These are phyloP conservation scores for Tympanoctomys barrerae DNA, from an alignment of 2,797 vertebrate species.

Conservation along the genomic window DNA sequence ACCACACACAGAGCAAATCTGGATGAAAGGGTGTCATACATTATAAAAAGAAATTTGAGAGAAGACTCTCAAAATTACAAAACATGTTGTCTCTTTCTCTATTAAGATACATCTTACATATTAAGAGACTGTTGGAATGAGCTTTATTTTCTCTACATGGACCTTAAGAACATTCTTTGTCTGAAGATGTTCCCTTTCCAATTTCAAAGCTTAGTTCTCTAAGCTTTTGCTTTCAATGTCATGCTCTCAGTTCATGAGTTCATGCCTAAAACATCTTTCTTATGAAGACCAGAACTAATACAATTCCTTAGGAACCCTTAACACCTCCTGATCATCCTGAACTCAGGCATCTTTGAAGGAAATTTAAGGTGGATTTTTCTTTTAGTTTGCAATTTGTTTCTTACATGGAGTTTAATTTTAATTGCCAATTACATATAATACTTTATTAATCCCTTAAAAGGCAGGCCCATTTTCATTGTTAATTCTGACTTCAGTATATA, in stretches of 20 bases:
- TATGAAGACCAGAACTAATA: background rate
- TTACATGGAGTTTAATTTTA: slow-evolving; percentile 37
- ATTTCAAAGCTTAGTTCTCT: background rate
- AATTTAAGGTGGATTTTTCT: background rate
- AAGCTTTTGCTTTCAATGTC: background rate
- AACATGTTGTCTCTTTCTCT: slow-evolving; percentile 15
- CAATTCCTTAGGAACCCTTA: background rate
- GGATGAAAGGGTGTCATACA: slow-evolving; percentile 12
- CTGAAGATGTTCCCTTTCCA: background rate
- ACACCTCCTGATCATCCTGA: slow-evolving; percentile 9
- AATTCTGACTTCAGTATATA: background rate
- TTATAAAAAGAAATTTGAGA: background rate
- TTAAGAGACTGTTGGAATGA: background rate
- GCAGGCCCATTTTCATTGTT: background rate
- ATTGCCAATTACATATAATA: slow-evolving; percentile 50
- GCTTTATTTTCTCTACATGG: slow-evolving; percentile 4
- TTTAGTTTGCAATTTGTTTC: slow-evolving; percentile 18
- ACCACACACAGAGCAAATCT: background rate
- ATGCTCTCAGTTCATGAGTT: background rate
- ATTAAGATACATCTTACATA: background rate
- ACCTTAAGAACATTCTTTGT: background rate
- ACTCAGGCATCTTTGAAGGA: slow-evolving; percentile 14
- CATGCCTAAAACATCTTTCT: slow-evolving; percentile 12
- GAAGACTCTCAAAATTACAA: background rate
- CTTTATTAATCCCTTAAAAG: slow-evolving; percentile 20